phyloP scores from a whole-genome alignment of 2,113 vertebrate genomes.

The Polypterus bichir region DNA sequence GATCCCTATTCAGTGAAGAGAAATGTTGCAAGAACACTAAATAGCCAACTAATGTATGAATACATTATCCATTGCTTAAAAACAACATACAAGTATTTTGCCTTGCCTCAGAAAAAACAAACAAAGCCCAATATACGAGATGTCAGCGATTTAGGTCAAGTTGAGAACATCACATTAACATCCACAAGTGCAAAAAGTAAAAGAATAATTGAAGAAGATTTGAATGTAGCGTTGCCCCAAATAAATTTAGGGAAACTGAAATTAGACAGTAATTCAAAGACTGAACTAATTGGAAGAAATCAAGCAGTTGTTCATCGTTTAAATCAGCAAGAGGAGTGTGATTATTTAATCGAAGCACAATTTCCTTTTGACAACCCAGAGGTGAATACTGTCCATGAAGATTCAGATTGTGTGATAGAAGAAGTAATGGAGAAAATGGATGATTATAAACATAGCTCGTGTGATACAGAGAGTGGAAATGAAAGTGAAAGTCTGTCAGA shows the following conservation, averaged over 20 bases:
- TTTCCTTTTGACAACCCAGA: slow-evolving; percentile 16
- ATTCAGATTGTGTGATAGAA: slow-evolving; percentile 56
- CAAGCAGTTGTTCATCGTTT: not conserved
- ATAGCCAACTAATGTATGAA: slow-evolving; percentile 76
- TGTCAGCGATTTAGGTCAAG: not conserved
- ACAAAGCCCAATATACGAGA: slow-evolving; percentile 31
- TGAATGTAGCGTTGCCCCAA: too few species aligned
- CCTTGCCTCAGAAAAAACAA: slow-evolving; percentile 50
- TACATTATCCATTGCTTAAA: slow-evolving; percentile 84
- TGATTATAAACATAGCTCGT: slow-evolving; percentile 32
- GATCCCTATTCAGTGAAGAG: slow-evolving; percentile 83
- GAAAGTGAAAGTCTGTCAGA: slow-evolving; percentile 37
- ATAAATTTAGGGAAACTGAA: too few species aligned
- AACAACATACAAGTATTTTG: slow-evolving; percentile 87
- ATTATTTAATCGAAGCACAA: slow-evolving; percentile 28
- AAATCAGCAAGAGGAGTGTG: not conserved
- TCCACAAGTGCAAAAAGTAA: too few species aligned
- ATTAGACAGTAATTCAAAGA: slow-evolving; percentile 7
- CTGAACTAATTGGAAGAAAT: slow-evolving; percentile 3
- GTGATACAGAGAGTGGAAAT: slow-evolving; percentile 36
- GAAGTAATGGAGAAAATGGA: slow-evolving; percentile 41
- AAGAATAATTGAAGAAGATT: too few species aligned
- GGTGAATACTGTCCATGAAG: slow-evolving; percentile 29
- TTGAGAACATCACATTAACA: not conserved
- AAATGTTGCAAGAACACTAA: slow-evolving; percentile 80